phyloP scores from a whole-genome alignment of 92 coral and sea anemone genomes.

The Zoanthus sociatus region DNA sequence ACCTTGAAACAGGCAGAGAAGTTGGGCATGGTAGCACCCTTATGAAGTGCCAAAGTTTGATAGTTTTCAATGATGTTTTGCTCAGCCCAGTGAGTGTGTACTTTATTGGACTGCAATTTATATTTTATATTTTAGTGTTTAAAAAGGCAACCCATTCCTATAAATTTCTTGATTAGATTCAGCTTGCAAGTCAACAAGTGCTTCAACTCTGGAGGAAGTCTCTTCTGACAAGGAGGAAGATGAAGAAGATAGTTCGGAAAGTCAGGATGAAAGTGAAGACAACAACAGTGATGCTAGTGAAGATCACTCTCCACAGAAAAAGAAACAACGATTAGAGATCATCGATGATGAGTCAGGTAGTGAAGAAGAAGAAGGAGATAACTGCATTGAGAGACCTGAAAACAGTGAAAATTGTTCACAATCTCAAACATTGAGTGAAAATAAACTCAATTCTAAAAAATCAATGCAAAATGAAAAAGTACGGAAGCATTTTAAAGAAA shows the following conservation, averaged over 20 bases:
- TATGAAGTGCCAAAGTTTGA: too few relatives aligned
- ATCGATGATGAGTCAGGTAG: not conserved
- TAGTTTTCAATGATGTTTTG: too few relatives aligned
- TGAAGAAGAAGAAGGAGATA: constrained; percentile 38
- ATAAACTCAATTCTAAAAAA: not conserved
- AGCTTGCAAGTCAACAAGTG: not conserved
- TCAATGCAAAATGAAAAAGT: not conserved
- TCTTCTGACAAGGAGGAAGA: constrained; percentile 10
- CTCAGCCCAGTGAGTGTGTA: too few relatives aligned
- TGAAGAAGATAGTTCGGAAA: constrained; percentile 8
- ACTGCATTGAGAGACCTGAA: not conserved
- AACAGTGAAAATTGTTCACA: not conserved
- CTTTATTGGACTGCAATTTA: too few relatives aligned
- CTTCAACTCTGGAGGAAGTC: not conserved
- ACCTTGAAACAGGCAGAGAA: too few relatives aligned
- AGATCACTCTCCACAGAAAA: constrained; percentile 8
- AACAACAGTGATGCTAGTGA: not conserved
- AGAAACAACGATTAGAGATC: not conserved
- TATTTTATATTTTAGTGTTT: too few relatives aligned
- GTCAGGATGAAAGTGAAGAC: constrained; percentile 4
- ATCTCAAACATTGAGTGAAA: not conserved
- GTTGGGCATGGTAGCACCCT: too few relatives aligned
- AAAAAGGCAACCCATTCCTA: too few relatives aligned
- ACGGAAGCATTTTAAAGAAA: not conserved
- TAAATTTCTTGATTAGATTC: not conserved